phyloP scores from a whole-genome alignment of 2,113 vertebrate species.

The Sus scrofa region T2T-Sscrofa CM000830.6:25543001-25543500 shows the following conservation, averaged over 20 bases:
- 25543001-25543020: neutral
- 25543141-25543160: neutral
- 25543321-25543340: neutral
- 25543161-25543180: neutral
- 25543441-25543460: neutral
- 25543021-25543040: neutral
- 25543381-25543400: neutral
- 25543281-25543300: neutral
- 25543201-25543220: neutral
- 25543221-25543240: neutral
- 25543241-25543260: neutral
- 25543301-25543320: conserved; percentile 47
- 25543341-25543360: neutral
- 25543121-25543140: neutral
- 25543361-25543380: neutral
- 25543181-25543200: neutral
- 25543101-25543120: neutral
- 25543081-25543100: neutral
- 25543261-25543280: neutral
- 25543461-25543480: neutral
- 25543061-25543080: neutral
- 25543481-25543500: neutral
- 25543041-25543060: neutral
- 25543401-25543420: conserved; percentile 44
- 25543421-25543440: too few relatives aligned